Percentiles rank a stretch among this genome's conserved stretches.
Evolutionary conservation across 2,888 invertebrate species (phyloP).

Genomic region (Apamea sordens): DNA sequence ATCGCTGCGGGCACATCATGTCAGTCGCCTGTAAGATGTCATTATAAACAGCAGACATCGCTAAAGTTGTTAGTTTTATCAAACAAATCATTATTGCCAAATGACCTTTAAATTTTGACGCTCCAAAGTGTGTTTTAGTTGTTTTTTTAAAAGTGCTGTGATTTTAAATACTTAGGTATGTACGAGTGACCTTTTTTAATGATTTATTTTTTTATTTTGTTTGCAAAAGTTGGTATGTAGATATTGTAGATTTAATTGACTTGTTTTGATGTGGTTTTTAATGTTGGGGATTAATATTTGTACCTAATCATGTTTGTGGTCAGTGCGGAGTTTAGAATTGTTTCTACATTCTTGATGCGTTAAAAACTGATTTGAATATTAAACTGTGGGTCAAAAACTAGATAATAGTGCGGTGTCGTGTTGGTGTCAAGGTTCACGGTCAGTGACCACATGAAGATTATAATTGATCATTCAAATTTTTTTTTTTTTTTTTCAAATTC

Average conservation of each 20-base stretch:
- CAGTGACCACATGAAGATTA: background rate
- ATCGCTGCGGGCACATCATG: background rate
- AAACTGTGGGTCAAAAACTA: background rate
- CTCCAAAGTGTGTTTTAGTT: slow-evolving; percentile 3
- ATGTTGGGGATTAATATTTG: background rate
- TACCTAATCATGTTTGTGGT: background rate
- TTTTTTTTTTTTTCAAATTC: too few relatives aligned
- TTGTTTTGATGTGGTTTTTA: slow-evolving; percentile 28
- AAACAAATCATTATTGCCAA: slow-evolving; percentile 8
- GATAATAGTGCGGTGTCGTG: background rate
- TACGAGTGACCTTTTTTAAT: slow-evolving; percentile 21
- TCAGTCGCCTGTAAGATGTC: slow-evolving; percentile 53
- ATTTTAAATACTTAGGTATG: slow-evolving; percentile 31
- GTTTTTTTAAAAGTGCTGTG: slow-evolving; percentile 44
- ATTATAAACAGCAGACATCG: slow-evolving; percentile 14
- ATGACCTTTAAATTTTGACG: slow-evolving; percentile 40
- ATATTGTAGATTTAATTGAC: background rate
- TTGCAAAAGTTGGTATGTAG: background rate
- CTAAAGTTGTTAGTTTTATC: slow-evolving; percentile 7
- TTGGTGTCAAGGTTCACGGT: slow-evolving; percentile 21
- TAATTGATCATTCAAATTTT: too few relatives aligned
- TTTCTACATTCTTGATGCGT: background rate
- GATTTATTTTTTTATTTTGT: background rate
- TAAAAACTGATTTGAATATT: background rate
- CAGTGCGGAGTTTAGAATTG: background rate